These are phyloP conservation scores for Scaeva pyrastri DNA, from an alignment of 2,888 invertebrate species.

Conservation along the genomic window DNA sequence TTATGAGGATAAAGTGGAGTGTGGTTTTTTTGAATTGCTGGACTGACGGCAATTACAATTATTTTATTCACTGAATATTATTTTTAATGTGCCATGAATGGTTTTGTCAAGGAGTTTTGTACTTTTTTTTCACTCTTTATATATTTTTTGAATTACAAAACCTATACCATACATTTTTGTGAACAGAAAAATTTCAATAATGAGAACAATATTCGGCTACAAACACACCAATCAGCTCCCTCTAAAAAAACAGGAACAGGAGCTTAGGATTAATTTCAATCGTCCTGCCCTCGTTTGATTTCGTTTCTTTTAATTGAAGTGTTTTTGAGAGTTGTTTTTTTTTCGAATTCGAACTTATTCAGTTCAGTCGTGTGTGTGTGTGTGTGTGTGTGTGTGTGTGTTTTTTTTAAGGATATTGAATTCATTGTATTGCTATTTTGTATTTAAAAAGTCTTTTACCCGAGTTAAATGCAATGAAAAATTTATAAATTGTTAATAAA, in stretches of 20 bases:
- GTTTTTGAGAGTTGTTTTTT: constrained; percentile 50
- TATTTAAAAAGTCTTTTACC: constrained; percentile 18
- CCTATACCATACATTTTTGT: constrained; percentile 16
- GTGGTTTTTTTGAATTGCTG: constrained; percentile 56
- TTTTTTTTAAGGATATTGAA: background rate
- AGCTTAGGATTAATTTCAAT: constrained; percentile 30
- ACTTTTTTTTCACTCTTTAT: constrained; percentile 30
- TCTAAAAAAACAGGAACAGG: background rate
- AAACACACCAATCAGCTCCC: constrained; percentile 32
- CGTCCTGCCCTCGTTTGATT: constrained; percentile 53
- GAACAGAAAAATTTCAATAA: constrained; percentile 49
- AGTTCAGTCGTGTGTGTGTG: too few species aligned
- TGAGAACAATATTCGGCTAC: constrained; percentile 55
- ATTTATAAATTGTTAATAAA: constrained; percentile 72
- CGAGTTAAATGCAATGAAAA: constrained; percentile 63
- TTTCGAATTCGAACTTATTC: constrained; percentile 58
- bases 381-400: too few species aligned
- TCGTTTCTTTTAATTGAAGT: constrained; percentile 66
- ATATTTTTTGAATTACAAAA: constrained; percentile 38
- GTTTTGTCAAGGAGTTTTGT: constrained; percentile 52
- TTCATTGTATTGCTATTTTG: constrained; percentile 60
- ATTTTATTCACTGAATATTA: constrained; percentile 48
- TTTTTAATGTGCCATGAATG: constrained; percentile 55
- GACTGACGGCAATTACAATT: constrained; percentile 75
- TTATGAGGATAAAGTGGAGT: constrained; percentile 33